Percentiles rank a stretch among this genome's conserved stretches.
Conservation (phyloP, 2,113 vertebrate species). For the Tragelaphus imberbis region DNA sequence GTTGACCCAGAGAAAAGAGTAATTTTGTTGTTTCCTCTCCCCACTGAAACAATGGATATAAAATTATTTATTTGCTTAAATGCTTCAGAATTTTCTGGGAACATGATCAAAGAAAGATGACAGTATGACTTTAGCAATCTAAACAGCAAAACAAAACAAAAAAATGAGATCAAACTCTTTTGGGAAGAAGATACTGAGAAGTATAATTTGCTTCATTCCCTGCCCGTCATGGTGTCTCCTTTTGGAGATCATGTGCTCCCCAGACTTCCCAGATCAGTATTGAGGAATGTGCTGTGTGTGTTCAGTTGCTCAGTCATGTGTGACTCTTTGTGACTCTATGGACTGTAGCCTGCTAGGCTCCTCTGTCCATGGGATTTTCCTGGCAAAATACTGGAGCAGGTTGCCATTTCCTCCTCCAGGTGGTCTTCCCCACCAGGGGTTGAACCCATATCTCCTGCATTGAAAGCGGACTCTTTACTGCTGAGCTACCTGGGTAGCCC, state of each 20-base stretch:
- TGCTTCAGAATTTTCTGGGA: conserved; percentile 55
- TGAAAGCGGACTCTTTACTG: neutral
- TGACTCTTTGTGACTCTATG: neutral
- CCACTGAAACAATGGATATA: conserved; percentile 23
- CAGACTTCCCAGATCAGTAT: neutral
- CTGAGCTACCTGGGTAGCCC: neutral
- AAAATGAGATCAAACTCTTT: conserved; percentile 31
- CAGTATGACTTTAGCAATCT: conserved; percentile 36
- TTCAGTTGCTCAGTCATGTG: neutral
- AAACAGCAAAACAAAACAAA: neutral
- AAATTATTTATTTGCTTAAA: conserved; percentile 58
- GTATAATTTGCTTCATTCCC: neutral
- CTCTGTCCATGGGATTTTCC: neutral
- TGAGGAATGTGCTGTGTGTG: neutral
- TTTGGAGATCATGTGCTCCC: neutral
- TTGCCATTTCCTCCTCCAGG: neutral
- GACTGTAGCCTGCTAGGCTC: neutral
- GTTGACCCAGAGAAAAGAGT: conserved; percentile 22
- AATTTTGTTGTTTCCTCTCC: conserved; percentile 32
- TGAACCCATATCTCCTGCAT: neutral
- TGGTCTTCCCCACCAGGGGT: neutral
- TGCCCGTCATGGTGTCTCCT: neutral
- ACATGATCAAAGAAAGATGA: conserved; percentile 51
- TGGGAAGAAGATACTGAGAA: conserved; percentile 22
- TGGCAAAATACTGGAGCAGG: neutral